Conservation (phyloP, 2,888 invertebrate species). For the Lasioglossum marginatum region DNA sequence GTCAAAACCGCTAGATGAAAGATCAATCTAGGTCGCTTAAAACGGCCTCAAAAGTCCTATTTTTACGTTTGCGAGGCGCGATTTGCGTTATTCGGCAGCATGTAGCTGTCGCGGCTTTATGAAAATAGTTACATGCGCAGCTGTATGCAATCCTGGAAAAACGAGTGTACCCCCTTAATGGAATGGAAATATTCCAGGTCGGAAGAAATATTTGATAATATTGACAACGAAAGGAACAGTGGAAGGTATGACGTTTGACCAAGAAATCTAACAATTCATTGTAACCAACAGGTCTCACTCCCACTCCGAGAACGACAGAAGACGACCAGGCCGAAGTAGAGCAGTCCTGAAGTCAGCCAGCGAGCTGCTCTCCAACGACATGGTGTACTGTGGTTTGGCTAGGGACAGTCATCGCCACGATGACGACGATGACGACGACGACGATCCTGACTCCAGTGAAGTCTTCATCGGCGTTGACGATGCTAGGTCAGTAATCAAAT, state of each 20-base stretch:
- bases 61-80: no score
- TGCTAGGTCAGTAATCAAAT: conserved; percentile 79
- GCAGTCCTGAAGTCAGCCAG: conserved; percentile 80
- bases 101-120: no score
- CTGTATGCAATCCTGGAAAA: no score
- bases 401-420: conserved; percentile 54
- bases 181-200: no score
- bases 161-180: no score
- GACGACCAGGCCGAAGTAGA: conserved; percentile 71
- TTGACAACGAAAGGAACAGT: neutral
- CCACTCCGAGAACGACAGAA: conserved; percentile 79
- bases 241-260: neutral
- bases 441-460: conserved; percentile 84
- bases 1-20: no score
- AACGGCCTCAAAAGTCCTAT: no score
- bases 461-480: conserved; percentile 87
- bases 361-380: conserved; percentile 81
- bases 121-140: no score
- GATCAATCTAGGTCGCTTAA: no score
- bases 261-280: neutral
- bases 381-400: conserved; percentile 77
- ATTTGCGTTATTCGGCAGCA: no score
- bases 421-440: conserved; percentile 71
- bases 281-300: conserved; percentile 76
- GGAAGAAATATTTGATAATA: no score